A percentile compares a stretch with the other conserved stretches of the same genome.
Conservation (phyloP, 2,113 vertebrate genomes). For the Callopanchax toddi region DNA sequence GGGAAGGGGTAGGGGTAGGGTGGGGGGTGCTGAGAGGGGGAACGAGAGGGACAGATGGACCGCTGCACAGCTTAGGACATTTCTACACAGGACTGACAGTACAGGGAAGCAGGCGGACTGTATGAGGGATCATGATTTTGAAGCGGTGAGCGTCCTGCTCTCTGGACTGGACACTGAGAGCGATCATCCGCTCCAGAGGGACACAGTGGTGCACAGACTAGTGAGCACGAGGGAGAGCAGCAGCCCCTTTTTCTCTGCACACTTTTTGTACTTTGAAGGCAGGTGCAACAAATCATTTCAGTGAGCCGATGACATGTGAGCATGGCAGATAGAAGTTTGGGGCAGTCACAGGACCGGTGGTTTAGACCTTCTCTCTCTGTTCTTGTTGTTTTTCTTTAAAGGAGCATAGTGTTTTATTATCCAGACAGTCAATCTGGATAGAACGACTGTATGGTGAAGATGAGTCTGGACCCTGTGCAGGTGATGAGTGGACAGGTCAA, state of each 20-base stretch:
- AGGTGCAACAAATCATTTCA: slow-evolving; percentile 23
- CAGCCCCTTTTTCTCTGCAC: neutral
- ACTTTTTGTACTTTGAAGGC: slow-evolving; percentile 22
- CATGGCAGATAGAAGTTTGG: slow-evolving; percentile 15
- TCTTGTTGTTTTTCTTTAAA: neutral
- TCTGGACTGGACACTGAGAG: slow-evolving; percentile 36
- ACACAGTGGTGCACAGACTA: slow-evolving; percentile 8
- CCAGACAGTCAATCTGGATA: neutral
- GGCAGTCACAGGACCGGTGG: slow-evolving; percentile 5
- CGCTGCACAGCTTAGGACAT: slow-evolving; percentile 43
- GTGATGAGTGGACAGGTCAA: slow-evolving; percentile 71
- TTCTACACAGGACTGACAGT: slow-evolving; percentile 40
- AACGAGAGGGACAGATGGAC: slow-evolving; percentile 47
- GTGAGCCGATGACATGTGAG: neutral
- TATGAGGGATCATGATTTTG: slow-evolving; percentile 20
- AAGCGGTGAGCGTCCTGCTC: slow-evolving; percentile 20
- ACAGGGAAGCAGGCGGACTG: slow-evolving; percentile 14
- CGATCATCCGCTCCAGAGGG: slow-evolving; percentile 37
- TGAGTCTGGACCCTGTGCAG: slow-evolving; percentile 79
- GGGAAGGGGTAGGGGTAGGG: slow-evolving; percentile 11
- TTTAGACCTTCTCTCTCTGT: neutral
- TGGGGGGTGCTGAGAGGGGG: slow-evolving; percentile 9
- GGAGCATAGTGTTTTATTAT: neutral
- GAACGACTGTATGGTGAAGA: slow-evolving; percentile 64
- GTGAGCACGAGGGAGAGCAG: slow-evolving; percentile 20